Conservation (phyloP, 2,113 vertebrate genomes). For the Platysteira castanea region DNA sequence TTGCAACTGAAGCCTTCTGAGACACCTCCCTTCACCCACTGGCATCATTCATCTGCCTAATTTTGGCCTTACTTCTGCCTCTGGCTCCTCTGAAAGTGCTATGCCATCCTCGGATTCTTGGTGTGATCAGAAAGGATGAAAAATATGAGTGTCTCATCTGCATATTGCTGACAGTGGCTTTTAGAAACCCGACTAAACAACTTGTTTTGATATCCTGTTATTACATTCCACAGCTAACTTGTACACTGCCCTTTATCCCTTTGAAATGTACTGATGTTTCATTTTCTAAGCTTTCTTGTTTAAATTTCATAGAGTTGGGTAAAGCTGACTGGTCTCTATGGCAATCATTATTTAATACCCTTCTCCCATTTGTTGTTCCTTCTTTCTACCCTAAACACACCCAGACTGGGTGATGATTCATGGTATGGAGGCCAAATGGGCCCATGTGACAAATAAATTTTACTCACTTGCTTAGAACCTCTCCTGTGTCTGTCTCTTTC, state of each 20-base stretch:
- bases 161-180: slow-evolving; percentile 1
- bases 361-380: background rate
- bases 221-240: background rate
- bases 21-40: rapidly evolving
- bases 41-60: background rate
- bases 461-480: background rate
- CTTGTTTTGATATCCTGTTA: background rate
- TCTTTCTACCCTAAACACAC: background rate
- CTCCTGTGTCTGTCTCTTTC: background rate
- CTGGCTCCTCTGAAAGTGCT: background rate
- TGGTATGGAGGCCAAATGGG: background rate
- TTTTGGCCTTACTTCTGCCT: background rate
- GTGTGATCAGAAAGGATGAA: background rate
- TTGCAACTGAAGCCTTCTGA: background rate
- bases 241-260: background rate
- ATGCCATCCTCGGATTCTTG: background rate
- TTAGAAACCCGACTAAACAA: background rate
- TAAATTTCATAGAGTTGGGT: slow-evolving; percentile 1
- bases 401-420: background rate
- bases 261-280: background rate
- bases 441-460: background rate
- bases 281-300: slow-evolving; percentile 2
- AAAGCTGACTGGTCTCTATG: background rate
- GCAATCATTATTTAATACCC: slow-evolving; percentile 23
- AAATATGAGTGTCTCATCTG: background rate